Base-by-base conservation (phyloP, 2,888 invertebrate genomes). In the Papilio gigon region DNA sequence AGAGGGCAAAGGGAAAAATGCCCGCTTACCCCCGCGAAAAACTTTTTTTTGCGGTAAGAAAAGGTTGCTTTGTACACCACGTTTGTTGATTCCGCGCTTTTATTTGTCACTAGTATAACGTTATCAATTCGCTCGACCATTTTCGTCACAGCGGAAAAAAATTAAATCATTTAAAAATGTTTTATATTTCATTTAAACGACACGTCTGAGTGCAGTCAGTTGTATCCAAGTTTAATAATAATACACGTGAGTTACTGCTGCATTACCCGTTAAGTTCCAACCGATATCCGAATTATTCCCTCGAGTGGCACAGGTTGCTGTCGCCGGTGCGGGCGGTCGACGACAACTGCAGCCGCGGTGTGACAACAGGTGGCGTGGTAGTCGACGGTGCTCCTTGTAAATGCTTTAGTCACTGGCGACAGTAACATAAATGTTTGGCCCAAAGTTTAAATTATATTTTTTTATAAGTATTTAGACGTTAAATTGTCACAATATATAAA, bases 21-120 rank as follows among this genome's bases (percentile, higher is more conserved):
- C 84, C 80, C 83, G 86, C 76, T 84, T 81, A 82, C 82, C 81
- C 85, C 80, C 83, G 79, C 80, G 81, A 83, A 87, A 90, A 89
- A 68, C 68, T 68, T 81, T 89, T 90, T 89, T 90, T 89, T 91
- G 90, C 79, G 91, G 91, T 89, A 89, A 92, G 90, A 90, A 90
- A 88, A 86, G 88, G 89, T 85, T 86, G 87, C 88, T 87, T 87
- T 87, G 87, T 86, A 77, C 37, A 76, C 77, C 77, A 79, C 77
- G 77, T 82, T 81, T 80, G 76, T 78, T 76, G 63, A 63, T 63
- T 47, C 17, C 42, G n/a, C 22, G 25, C n/a, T 33, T 42, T 72
- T 76, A 76, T 77, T 79, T 76, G 77, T 79, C 75, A 76, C 76
- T 71, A 74, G 76, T 71, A 74, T 71, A 73, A 73, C 62, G 58